Percentiles rank a stretch among this genome's conserved stretches.
phyloP scores from a whole-genome alignment of 2,797 vertebrate species.

The Liparis tanakae region DNA sequence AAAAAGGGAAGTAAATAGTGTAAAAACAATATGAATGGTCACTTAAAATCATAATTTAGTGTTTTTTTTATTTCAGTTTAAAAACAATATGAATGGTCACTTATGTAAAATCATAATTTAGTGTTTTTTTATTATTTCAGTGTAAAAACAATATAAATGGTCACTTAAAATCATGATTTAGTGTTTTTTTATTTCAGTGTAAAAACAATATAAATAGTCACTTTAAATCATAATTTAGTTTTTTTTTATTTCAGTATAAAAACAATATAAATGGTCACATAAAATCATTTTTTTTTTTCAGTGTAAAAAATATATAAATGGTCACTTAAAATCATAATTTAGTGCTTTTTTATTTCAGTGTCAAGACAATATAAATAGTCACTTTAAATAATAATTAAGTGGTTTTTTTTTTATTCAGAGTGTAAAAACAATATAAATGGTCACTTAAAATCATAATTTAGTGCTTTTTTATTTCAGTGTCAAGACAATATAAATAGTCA shows the following conservation, averaged over 20 bases:
- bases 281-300: background rate
- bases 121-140: too few relatives aligned
- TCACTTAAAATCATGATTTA: too few relatives aligned
- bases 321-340: too few relatives aligned
- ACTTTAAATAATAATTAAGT: too few relatives aligned
- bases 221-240: too few relatives aligned
- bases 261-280: background rate
- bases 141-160: background rate
- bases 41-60: too few relatives aligned
- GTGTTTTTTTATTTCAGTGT: too few relatives aligned
- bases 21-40: background rate
- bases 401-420: too few relatives aligned
- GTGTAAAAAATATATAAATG: background rate
- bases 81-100: background rate
- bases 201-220: background rate
- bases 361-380: background rate
- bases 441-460: background rate
- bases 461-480: too few relatives aligned
- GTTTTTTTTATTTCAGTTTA: too few relatives aligned
- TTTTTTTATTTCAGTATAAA: too few relatives aligned
- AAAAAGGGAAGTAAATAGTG: slow-evolving; percentile 7
- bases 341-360: too few relatives aligned
- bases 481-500: background rate
- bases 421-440: background rate
- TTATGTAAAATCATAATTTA: background rate